Percentiles rank a stretch among this genome's conserved stretches.
Evolutionary conservation across 2,113 vertebrate species (phyloP).

Genomic region (Orthonyx spaldingii): DNA sequence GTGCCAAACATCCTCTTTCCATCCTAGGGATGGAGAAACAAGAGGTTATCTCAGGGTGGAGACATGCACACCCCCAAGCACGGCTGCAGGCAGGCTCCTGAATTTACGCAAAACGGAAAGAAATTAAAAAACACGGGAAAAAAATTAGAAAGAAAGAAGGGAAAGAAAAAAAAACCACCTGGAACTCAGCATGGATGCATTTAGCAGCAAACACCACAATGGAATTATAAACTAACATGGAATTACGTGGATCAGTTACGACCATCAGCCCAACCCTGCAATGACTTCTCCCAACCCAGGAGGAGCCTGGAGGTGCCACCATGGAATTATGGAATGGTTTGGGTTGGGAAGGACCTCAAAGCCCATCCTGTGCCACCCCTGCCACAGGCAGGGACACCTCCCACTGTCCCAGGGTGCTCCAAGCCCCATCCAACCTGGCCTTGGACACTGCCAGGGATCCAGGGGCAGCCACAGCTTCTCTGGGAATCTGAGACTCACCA

Average conservation of each 20-base stretch:
- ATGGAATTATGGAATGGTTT: not conserved
- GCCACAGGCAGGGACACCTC: not conserved
- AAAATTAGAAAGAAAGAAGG: not conserved
- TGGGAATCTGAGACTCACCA: not conserved
- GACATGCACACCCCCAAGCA: not conserved
- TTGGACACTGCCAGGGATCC: not conserved
- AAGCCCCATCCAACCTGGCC: not conserved
- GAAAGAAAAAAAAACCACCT: slow-evolving; percentile 16
- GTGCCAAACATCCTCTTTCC: slow-evolving; percentile 99
- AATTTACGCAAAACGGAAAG: slow-evolving; percentile 9
- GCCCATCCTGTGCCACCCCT: not conserved
- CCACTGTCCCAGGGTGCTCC: not conserved
- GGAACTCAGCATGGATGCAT: slow-evolving; percentile 33
- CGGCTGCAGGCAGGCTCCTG: slow-evolving; percentile 12
- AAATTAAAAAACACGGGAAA: not conserved
- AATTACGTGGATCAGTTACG: not conserved
- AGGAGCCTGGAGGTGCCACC: not conserved
- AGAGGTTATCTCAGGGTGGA: slow-evolving; percentile 44
- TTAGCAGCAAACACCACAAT: slow-evolving; percentile 41
- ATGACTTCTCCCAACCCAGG: not conserved
- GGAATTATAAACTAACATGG: not conserved
- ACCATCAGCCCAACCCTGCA: slow-evolving; percentile 44
- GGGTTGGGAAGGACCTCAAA: not conserved
- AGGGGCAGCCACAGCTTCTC: not conserved
- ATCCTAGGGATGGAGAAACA: slow-evolving; percentile 76